These are phyloP conservation scores for Chaetops frenatus DNA, from an alignment of 2,113 vertebrate genomes.

Conservation along the genomic window DNA sequence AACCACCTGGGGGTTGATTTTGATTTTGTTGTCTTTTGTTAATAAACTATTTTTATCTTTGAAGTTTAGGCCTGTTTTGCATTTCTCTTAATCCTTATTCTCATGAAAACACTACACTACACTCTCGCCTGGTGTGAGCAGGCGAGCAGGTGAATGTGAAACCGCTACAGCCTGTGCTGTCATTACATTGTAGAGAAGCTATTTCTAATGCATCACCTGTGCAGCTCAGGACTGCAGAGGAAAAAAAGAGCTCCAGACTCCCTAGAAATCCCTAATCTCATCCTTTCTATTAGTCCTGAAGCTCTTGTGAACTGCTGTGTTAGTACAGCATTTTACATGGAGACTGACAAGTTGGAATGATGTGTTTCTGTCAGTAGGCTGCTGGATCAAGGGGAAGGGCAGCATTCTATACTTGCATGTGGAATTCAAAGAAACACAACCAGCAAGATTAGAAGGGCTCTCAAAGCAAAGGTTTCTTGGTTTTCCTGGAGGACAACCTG, in stretches of 20 bases:
- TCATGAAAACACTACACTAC: no score
- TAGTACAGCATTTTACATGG: not conserved
- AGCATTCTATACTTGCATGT: accelerated
- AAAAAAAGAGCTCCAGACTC: not conserved
- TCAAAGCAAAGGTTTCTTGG: not conserved
- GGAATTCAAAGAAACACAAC: not conserved
- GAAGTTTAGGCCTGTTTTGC: no score
- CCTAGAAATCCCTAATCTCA: not conserved
- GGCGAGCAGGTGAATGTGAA: no score
- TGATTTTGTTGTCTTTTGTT: no score
- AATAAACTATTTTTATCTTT: no score
- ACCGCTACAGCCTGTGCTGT: no score
- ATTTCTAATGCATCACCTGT: not conserved
- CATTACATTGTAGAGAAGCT: not conserved
- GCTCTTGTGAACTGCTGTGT: not conserved
- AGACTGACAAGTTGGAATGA: not conserved
- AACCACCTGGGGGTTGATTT: no score
- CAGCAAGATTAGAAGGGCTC: not conserved
- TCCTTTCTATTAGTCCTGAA: not conserved
- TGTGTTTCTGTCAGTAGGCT: not conserved
- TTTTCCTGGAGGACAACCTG: not conserved
- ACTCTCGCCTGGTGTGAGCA: no score
- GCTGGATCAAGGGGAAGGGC: not conserved
- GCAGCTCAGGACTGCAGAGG: not conserved
- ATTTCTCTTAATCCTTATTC: no score